These are phyloP conservation scores for Craseonycteris thonglongyai DNA, from an alignment of 2,113 vertebrate genomes.

Conservation along the genomic window DNA sequence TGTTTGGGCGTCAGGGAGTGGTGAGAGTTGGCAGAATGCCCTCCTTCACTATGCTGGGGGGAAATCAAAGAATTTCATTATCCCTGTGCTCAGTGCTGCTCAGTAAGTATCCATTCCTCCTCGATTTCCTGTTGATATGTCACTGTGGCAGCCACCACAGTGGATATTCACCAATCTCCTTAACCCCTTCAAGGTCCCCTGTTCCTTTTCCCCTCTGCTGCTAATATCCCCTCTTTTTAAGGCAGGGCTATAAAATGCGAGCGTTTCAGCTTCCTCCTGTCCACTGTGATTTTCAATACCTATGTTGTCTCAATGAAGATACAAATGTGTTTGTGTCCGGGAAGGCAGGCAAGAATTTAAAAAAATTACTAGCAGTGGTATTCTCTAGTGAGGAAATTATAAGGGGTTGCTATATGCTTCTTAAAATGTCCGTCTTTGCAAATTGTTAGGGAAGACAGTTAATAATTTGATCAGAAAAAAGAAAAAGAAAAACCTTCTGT, in stretches of 20 bases:
- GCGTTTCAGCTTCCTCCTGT: neutral
- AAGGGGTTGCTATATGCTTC: neutral
- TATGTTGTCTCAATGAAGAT: neutral
- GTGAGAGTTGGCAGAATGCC: neutral
- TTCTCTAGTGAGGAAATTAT: neutral
- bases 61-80: neutral
- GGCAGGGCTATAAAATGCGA: neutral
- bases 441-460: neutral
- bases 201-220: neutral
- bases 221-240: neutral
- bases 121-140: neutral
- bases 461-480: neutral
- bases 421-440: neutral
- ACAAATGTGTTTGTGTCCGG: neutral
- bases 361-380: neutral
- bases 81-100: neutral
- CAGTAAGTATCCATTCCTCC: neutral
- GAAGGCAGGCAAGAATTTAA: neutral
- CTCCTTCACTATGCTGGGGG: neutral
- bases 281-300: neutral
- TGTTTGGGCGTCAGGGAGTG: neutral
- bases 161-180: neutral
- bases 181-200: neutral
- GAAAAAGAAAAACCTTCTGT: neutral
- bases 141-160: neutral